phyloP scores from a whole-genome alignment of 2,888 invertebrate species.

The Drosophila stalkeri region DNA sequence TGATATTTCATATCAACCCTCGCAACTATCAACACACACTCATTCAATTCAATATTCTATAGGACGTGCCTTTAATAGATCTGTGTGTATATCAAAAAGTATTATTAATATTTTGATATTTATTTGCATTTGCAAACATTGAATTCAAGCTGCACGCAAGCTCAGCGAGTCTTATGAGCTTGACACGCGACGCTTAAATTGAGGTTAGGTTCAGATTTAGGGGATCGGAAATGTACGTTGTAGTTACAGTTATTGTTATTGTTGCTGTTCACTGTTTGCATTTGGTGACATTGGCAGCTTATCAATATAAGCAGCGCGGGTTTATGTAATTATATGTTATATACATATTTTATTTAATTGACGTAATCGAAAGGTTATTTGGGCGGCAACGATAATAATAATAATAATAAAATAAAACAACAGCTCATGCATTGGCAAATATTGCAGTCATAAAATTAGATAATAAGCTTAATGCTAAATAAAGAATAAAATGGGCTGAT shows the following conservation, averaged over 20 bases:
- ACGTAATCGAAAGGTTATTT: conserved; percentile 72
- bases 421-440: conserved; percentile 15
- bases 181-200: conserved; percentile 10
- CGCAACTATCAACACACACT: conserved; percentile 29
- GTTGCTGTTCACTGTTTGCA: conserved; percentile 48
- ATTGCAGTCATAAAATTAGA: conserved; percentile 15
- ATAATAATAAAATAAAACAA: conserved; percentile 16
- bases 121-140: conserved; percentile 32
- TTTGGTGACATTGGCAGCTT: conserved; percentile 53
- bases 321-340: conserved; percentile 60
- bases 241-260: conserved; percentile 25
- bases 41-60: conserved; percentile 14
- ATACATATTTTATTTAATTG: conserved; percentile 67
- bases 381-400: conserved; percentile 52
- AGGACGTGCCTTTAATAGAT: conserved; percentile 55
- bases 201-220: conserved; percentile 28
- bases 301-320: conserved; percentile 52
- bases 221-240: conserved; percentile 28
- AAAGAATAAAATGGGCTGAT: background rate
- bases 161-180: conserved; percentile 10
- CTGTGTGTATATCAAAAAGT: conserved; percentile 22
- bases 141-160: conserved; percentile 30
- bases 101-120: conserved; percentile 44
- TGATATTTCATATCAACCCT: too few relatives aligned
- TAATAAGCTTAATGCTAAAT: conserved; percentile 12